Evolutionary conservation across 2,797 vertebrate species (phyloP), one percentile per base, ranked within the genome.

Genomic region (Rhinogobio ventralis): DNA sequence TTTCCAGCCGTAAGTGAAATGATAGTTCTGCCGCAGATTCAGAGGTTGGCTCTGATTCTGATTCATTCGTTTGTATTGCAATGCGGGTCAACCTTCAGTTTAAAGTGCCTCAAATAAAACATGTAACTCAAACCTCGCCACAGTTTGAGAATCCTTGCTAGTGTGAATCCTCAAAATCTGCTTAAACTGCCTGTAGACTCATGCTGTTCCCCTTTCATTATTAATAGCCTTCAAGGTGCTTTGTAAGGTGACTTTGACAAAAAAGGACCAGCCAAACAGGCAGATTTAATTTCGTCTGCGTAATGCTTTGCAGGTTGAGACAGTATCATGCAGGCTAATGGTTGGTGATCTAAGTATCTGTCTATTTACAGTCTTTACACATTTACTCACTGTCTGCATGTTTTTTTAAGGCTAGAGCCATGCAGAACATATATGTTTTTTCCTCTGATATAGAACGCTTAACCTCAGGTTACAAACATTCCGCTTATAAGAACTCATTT

Each of bases 221-320:
- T 79, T 79, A 79, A 79, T 79, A 66, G 60, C 42, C 76, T 79
- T 79, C 76, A 79, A 66, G 11, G 60, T 79, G 76, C 39, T 79
- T 64, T 39, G 78, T 80, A 80, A 67, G 78, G 64, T 80, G 78
- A 80, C 78, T 66, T 78, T 33, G 76, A 79, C 11, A 62, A 49
- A 79, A 60, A 80, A 67, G 46, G 46, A 67, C 62, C 78, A 51
- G 45, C 64, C 68, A 33, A 68, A 80, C 28, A 80, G 62, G 64
- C 64, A 80, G 28, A 68, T 68, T 55, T 80, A 68, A 68, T 80
- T 80, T 68, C 8, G 0, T 68, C 64, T 25, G 46, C 14, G 28
- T 39, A 80, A 80, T 39, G 46, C 46, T 68, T 80, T 68, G 46
- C 64, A 68, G 78, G 39, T 36, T 13, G 46, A 80, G 64, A 23